Evolutionary conservation across 2,888 invertebrate genomes (phyloP).

Genomic region (Loripinus fragilis): DNA sequence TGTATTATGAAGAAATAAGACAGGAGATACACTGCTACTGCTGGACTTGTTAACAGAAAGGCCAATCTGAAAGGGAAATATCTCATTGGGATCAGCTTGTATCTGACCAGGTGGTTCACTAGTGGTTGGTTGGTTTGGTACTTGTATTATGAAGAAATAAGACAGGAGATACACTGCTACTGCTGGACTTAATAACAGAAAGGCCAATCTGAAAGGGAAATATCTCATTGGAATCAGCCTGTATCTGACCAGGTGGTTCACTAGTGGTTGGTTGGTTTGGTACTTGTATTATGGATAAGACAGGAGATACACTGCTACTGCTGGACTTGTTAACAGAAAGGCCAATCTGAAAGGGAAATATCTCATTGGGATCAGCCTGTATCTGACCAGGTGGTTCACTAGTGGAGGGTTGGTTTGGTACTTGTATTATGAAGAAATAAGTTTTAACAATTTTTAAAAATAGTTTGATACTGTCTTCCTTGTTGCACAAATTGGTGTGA

Average conservation of each 20-base stretch:
- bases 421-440: slow-evolving; percentile 68
- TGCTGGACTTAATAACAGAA: slow-evolving; percentile 71
- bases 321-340: slow-evolving; percentile 73
- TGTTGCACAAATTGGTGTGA: too few relatives aligned
- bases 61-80: slow-evolving; percentile 65
- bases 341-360: slow-evolving; percentile 65
- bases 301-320: slow-evolving; percentile 70
- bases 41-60: slow-evolving; percentile 73
- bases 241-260: background rate
- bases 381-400: background rate
- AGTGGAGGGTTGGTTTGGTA: slow-evolving; percentile 30
- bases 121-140: slow-evolving; percentile 32
- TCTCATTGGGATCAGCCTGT: background rate
- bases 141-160: slow-evolving; percentile 68
- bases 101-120: background rate
- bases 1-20: slow-evolving; percentile 71
- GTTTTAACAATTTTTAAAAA: too few relatives aligned
- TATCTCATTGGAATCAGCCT: background rate
- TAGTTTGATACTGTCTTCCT: too few relatives aligned
- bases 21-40: slow-evolving; percentile 70
- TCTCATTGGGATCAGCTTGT: background rate
- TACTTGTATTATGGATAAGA: slow-evolving; percentile 66
- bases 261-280: slow-evolving; percentile 30
- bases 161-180: slow-evolving; percentile 72
- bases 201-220: slow-evolving; percentile 67